Base-by-base conservation (phyloP, 1,140 invertebrate species). In the Drosophila sechellia region DNA sequence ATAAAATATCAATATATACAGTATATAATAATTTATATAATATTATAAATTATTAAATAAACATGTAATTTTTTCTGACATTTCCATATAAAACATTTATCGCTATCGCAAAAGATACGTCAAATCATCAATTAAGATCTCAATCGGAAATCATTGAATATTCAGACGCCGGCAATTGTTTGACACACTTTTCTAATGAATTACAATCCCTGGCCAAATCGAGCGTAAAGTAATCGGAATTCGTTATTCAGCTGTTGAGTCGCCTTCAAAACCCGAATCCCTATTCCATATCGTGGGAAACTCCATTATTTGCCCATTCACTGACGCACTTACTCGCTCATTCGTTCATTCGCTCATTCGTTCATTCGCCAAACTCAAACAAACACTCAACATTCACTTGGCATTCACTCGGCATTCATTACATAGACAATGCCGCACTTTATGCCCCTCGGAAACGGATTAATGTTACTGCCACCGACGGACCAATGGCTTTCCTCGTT, bases 311-410 rank as follows among this genome's bases (percentile, higher is more conserved):
- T 22, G 37, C 64, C 64, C 50, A 69, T 37, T 49, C 42, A 64
- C n/a, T 40, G 15, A 31, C 15, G 34, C 42, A 35, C 59, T 65
- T 42, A 20, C 11, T 43, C 17, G 15, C 6, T 20, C 11, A 54
- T 57, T 49, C 66, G 34, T 49, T 56, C 66, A 48, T 56, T 70
- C 27, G 20, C 17, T 20, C 11, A 54, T 57, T 49, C 66, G 34
- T 49, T 56, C 66, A 48, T 56, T 70, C 27, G 20, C 17, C 25
- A 15, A 46, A 59, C 31, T 59, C 42, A 61, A 35, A 43, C 42
- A 61, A 35, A 43, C 64, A 69, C 63, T 69, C 64, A 35, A 35
- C 64, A 70, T 31, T 70, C 65, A 68, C 50, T 63, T 55, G 17
- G 49, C 49, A 35, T 61, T 66, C 65, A 66, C 65, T 54, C 39